phyloP scores from a whole-genome alignment of 2,888 invertebrate species.

The Aphelenchoides bicaudatus region DNA sequence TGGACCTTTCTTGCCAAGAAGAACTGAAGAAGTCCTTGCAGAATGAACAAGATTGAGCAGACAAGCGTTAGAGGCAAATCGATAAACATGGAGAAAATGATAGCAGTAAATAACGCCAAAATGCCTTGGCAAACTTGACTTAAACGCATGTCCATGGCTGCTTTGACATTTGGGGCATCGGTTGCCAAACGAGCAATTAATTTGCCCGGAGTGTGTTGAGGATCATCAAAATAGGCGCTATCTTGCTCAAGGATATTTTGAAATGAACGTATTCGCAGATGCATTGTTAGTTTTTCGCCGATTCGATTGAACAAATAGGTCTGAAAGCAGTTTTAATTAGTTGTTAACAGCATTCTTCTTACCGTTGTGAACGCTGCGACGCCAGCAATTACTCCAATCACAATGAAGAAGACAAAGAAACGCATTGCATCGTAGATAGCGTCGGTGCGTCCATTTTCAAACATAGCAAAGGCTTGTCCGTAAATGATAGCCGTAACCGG shows the following conservation, averaged over 20 bases:
- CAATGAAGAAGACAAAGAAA: slow-evolving; percentile 25
- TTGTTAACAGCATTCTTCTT: background rate
- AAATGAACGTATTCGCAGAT: slow-evolving; percentile 42
- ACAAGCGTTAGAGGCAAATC: slow-evolving; percentile 28
- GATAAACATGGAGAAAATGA: slow-evolving; percentile 26
- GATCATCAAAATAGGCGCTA: slow-evolving; percentile 36
- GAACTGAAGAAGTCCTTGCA: slow-evolving; percentile 28
- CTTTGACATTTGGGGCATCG: slow-evolving; percentile 37
- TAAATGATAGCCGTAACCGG: slow-evolving; percentile 37
- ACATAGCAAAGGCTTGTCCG: slow-evolving; percentile 54
- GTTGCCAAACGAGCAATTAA: slow-evolving; percentile 36
- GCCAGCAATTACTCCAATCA: slow-evolving; percentile 20
- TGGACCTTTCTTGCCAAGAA: slow-evolving; percentile 32
- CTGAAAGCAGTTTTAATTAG: slow-evolving; percentile 12
- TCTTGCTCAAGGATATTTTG: slow-evolving; percentile 30
- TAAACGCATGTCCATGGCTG: slow-evolving; percentile 29
- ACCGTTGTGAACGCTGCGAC: slow-evolving; percentile 27
- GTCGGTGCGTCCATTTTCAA: slow-evolving; percentile 36
- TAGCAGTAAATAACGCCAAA: slow-evolving; percentile 24
- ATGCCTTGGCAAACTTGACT: slow-evolving; percentile 29
- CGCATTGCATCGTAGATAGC: slow-evolving; percentile 25
- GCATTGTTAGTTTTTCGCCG: slow-evolving; percentile 50
- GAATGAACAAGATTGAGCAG: slow-evolving; percentile 23
- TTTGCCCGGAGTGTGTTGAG: slow-evolving; percentile 36
- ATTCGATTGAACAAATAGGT: slow-evolving; percentile 32